phyloP scores from a whole-genome alignment of 1,140 invertebrate genomes.

The Megathymus violae region DNA sequence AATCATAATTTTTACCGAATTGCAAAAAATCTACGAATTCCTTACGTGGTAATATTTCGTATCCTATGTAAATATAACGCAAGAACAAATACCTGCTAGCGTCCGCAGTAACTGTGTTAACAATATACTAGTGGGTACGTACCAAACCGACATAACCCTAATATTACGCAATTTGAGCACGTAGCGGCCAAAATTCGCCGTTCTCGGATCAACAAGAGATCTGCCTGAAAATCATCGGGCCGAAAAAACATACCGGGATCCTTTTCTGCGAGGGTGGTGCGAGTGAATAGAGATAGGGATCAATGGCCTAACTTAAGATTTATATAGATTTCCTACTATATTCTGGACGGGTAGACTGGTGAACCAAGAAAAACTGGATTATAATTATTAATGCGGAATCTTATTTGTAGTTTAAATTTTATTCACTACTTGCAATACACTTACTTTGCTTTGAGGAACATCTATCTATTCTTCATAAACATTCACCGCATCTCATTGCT shows the following conservation, averaged over 20 bases:
- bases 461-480: too few species aligned
- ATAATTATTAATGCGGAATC: too few species aligned
- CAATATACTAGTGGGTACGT: conserved; percentile 38
- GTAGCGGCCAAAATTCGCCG: conserved; percentile 69
- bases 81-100: conserved; percentile 26
- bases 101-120: conserved; percentile 37
- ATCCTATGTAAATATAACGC: conserved; percentile 30
- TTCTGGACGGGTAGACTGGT: background rate
- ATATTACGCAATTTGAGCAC: conserved; percentile 68
- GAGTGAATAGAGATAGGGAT: conserved; percentile 33
- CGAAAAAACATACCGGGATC: conserved; percentile 65
- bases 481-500: too few species aligned
- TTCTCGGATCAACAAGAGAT: conserved; percentile 78
- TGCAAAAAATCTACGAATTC: conserved; percentile 1
- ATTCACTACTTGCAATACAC: too few species aligned
- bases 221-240: conserved; percentile 70
- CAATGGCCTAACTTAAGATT: background rate
- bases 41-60: conserved; percentile 12
- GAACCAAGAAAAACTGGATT: too few species aligned
- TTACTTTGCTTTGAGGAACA: too few species aligned
- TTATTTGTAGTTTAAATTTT: too few species aligned
- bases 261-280: conserved; percentile 39
- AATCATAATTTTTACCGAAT: background rate
- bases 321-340: background rate
- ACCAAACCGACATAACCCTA: conserved; percentile 49